Evolutionary conservation across 1,140 invertebrate species (phyloP).

Genomic region (Zaprionus nigranus): DNA sequence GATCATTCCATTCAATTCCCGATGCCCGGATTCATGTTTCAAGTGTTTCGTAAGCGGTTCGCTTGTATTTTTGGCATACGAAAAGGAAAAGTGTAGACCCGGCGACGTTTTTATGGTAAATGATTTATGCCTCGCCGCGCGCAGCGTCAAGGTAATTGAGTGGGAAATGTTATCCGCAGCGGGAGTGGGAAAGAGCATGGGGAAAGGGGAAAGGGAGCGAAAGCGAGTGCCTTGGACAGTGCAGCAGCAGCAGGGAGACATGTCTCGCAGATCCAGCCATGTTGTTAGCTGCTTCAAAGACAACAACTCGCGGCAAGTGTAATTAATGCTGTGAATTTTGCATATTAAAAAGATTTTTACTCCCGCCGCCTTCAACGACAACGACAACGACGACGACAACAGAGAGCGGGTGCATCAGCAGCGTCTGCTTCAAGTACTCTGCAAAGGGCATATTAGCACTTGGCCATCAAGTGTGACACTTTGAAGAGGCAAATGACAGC

Average conservation of each 20-base stretch:
- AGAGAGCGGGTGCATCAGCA: conserved; percentile 35
- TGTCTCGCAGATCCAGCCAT: conserved; percentile 45
- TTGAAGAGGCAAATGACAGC: neutral
- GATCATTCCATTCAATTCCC: conserved; percentile 4
- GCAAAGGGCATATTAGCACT: neutral
- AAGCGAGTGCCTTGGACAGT: neutral
- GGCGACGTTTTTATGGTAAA: conserved; percentile 80
- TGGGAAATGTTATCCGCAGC: conserved; percentile 68
- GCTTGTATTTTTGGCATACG: conserved; percentile 79
- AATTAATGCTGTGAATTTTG: conserved; percentile 82
- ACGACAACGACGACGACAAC: neutral
- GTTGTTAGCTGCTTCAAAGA: conserved; percentile 79
- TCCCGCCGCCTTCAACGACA: conserved; percentile 48
- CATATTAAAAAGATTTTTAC: conserved; percentile 74
- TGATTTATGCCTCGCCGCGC: conserved; percentile 72
- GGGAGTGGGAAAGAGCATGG: neutral
- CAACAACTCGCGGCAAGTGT: conserved; percentile 74
- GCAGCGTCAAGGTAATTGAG: conserved; percentile 80
- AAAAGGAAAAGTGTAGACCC: conserved; percentile 80
- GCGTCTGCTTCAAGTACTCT: conserved; percentile 28
- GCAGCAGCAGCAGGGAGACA: conserved; percentile 15
- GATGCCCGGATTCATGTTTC: conserved; percentile 52
- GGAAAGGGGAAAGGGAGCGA: neutral
- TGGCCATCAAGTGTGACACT: neutral
- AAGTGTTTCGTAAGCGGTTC: conserved; percentile 76